Evolutionary conservation across 2,113 vertebrate genomes (phyloP).

Genomic region (Dipodomys merriami): DNA sequence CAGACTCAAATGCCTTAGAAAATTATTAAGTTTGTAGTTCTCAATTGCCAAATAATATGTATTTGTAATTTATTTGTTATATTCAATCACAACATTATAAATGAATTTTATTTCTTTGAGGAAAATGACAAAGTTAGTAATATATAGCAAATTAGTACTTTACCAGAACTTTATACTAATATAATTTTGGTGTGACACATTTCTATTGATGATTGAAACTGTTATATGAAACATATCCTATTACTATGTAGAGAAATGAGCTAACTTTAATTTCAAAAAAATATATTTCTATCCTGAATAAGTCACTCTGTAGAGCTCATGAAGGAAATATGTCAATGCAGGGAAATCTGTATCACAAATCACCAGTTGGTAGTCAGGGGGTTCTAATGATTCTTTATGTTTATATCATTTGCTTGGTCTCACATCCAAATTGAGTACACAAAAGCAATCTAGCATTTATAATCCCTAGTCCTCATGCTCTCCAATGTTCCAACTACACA

Average conservation of each 20-base stretch:
- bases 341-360: neutral
- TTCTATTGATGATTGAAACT: neutral
- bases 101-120: neutral
- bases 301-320: neutral
- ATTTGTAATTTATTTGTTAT: neutral
- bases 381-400: neutral
- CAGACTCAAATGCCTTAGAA: neutral
- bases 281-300: neutral
- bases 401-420: neutral
- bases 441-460: neutral
- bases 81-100: neutral
- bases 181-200: neutral
- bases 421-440: neutral
- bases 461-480: neutral
- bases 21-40: neutral
- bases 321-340: neutral
- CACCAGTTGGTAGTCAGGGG: neutral
- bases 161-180: neutral
- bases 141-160: neutral
- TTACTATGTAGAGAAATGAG: neutral
- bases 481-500: neutral
- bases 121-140: neutral
- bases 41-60: neutral
- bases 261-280: conserved; percentile 1
- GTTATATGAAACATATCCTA: neutral